phyloP scores from a whole-genome alignment of 92 coral and sea anemone genomes.

The Phenganax subtilis region DNA sequence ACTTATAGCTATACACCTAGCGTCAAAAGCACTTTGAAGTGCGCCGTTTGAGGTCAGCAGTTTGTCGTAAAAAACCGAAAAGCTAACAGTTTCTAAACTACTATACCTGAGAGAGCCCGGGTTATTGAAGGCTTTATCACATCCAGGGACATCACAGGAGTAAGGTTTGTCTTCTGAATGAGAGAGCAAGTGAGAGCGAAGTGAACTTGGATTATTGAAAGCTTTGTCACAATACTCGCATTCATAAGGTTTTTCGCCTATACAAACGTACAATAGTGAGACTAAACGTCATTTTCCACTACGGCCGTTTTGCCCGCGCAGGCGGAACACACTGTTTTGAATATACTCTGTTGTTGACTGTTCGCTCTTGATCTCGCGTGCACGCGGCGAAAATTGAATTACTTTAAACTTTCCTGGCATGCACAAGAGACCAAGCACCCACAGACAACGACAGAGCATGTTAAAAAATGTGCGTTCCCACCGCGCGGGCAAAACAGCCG shows the following conservation, averaged over 20 bases:
- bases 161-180: slow-evolving; percentile 97
- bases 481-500: too few species aligned
- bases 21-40: not conserved
- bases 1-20: too few species aligned
- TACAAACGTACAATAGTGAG: not conserved
- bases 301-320: not conserved
- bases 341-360: too few species aligned
- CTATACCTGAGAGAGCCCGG: slow-evolving; percentile 90
- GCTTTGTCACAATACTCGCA: slow-evolving; percentile 98
- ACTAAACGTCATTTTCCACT: too few species aligned
- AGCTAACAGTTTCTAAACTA: not conserved
- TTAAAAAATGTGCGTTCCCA: too few species aligned
- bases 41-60: not conserved
- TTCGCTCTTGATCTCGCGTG: too few species aligned
- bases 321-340: too few species aligned
- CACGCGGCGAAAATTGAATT: too few species aligned
- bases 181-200: slow-evolving; percentile 89
- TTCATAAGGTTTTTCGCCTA: slow-evolving; percentile 96
- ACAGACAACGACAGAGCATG: too few species aligned
- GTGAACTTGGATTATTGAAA: slow-evolving; percentile 95
- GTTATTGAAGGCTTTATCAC: slow-evolving; percentile 95
- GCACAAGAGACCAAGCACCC: not conserved
- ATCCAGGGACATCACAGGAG: slow-evolving; percentile 77
- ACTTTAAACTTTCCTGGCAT: not conserved
- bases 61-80: not conserved